Conservation (phyloP, 1,140 invertebrate genomes). For the Orchesella cincta region DNA sequence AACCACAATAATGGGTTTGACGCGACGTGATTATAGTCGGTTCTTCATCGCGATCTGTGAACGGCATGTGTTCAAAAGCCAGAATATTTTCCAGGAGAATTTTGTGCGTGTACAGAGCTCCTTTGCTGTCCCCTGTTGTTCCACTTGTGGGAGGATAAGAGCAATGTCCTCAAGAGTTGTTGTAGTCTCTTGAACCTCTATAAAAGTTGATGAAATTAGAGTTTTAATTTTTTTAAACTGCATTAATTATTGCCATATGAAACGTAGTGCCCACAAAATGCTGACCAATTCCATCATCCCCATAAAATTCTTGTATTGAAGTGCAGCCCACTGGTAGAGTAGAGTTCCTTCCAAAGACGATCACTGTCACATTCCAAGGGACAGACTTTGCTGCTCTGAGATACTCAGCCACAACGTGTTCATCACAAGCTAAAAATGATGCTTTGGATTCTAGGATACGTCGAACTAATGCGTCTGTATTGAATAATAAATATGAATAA, state of each 20-base stretch:
- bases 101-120: conserved; percentile 37
- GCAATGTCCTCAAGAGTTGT: conserved; percentile 2
- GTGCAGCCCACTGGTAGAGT: not conserved
- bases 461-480: not conserved
- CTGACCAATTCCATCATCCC: not conserved
- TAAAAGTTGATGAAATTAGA: not conserved
- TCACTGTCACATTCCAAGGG: not conserved
- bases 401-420: not conserved
- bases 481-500: not conserved
- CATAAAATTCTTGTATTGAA: conserved; percentile 3
- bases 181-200: not conserved
- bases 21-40: conserved; percentile 12
- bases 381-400: not conserved
- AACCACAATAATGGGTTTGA: conserved; percentile 21
- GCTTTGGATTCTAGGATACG: not conserved
- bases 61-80: conserved; percentile 1
- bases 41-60: not conserved
- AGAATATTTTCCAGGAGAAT: conserved; percentile 36
- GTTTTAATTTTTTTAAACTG: not conserved
- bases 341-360: not conserved
- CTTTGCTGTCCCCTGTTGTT: conserved; percentile 43
- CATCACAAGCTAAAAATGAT: not conserved
- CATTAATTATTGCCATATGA: not conserved
- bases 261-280: not conserved
- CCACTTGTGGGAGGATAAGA: conserved; percentile 43